phyloP scores from a whole-genome alignment of 2,797 vertebrate species.

The Tamandua tetradactyla region DNA sequence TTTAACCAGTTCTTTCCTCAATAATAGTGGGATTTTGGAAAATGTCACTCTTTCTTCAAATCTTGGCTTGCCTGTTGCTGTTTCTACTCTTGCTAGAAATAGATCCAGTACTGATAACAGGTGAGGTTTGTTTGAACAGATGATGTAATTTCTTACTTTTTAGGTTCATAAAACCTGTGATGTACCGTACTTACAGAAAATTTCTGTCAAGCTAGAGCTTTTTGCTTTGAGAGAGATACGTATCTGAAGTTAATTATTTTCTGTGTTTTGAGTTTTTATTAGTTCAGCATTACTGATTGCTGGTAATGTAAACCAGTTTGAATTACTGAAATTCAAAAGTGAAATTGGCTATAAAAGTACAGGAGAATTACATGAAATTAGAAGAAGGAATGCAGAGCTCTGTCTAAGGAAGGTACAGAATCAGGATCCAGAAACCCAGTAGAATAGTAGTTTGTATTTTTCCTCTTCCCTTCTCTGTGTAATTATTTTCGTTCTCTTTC shows the following conservation, averaged over 20 bases:
- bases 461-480: not conserved
- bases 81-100: constrained; percentile 95
- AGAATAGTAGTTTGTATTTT: not conserved
- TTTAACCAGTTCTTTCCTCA: constrained; percentile 86
- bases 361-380: not conserved
- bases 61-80: constrained; percentile 94
- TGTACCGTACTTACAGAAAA: not conserved
- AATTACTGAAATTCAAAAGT: not conserved
- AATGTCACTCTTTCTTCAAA: constrained; percentile 92
- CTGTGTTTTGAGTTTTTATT: constrained; percentile 12
- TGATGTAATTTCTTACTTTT: not conserved
- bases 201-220: constrained; percentile 31
- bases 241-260: constrained; percentile 29
- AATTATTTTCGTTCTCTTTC: not conserved
- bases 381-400: not conserved
- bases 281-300: not conserved
- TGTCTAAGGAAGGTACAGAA: not conserved
- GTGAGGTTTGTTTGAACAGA: constrained; percentile 83
- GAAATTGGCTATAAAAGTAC: not conserved
- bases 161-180: not conserved
- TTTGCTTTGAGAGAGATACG: not conserved
- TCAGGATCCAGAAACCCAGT: not conserved
- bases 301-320: constrained; percentile 1
- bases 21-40: constrained; percentile 86
- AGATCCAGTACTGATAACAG: constrained; percentile 87